These are phyloP conservation scores for Pundamilia nyererei DNA, from an alignment of 2,113 vertebrate genomes.

Conservation along the genomic window DNA sequence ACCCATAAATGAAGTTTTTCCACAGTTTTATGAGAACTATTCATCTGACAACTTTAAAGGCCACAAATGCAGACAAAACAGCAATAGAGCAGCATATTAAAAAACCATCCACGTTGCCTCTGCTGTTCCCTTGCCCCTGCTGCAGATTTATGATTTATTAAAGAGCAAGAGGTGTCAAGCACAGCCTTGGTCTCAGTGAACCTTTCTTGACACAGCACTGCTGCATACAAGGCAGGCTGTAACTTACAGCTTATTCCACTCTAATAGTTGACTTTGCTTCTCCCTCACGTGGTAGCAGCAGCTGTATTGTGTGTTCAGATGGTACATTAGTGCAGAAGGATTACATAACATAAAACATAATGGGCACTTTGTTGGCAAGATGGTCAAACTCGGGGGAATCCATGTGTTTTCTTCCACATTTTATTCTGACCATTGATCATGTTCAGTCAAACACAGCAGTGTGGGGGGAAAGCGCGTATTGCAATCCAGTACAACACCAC, in stretches of 20 bases:
- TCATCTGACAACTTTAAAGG: not conserved
- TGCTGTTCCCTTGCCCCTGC: not conserved
- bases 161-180: constrained; percentile 5
- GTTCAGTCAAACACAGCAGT: not conserved
- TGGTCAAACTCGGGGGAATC: not conserved
- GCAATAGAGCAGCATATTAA: not conserved
- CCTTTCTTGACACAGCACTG: not conserved
- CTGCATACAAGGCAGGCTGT: not conserved
- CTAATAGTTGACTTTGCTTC: not conserved
- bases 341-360: not conserved
- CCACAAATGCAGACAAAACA: not conserved
- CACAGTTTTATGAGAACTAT: not conserved
- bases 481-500: not conserved
- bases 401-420: not conserved
- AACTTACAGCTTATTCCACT: not conserved
- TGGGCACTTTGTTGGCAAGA: not conserved
- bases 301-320: not conserved
- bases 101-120: not conserved
- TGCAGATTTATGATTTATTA: not conserved
- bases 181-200: not conserved
- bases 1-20: not conserved
- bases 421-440: not conserved
- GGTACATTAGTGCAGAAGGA: not conserved
- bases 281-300: not conserved
- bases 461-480: fast-evolving